These are phyloP conservation scores for Datnioides undecimradiatus DNA, from an alignment of 2,113 vertebrate genomes.

Conservation along the genomic window DNA sequence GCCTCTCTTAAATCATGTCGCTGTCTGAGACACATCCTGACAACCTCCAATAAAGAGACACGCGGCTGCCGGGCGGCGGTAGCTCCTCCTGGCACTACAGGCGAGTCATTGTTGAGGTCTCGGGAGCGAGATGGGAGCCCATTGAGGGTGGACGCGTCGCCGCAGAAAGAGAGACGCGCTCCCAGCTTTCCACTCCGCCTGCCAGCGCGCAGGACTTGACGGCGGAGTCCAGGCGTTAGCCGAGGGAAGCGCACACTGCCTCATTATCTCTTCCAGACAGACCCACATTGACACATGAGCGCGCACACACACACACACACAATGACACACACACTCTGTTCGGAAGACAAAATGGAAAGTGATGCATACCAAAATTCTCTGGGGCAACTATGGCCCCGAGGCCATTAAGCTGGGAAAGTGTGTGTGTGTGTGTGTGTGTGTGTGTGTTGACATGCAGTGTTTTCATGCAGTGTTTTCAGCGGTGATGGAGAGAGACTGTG, in stretches of 20 bases:
- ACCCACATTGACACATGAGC: slow-evolving; percentile 34
- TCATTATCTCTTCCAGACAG: slow-evolving; percentile 62
- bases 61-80: neutral
- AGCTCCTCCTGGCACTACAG: slow-evolving; percentile 8
- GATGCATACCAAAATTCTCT: slow-evolving; percentile 45
- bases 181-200: slow-evolving; percentile 45
- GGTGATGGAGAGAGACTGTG: neutral
- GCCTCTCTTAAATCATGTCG: slow-evolving; percentile 22
- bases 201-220: slow-evolving; percentile 32
- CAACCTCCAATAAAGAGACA: slow-evolving; percentile 21
- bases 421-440: neutral
- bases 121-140: neutral
- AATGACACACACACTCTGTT: slow-evolving; percentile 11
- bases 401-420: slow-evolving; percentile 26
- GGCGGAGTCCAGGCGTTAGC: slow-evolving; percentile 46
- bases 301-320: slow-evolving; percentile 1
- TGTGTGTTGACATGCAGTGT: neutral
- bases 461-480: neutral
- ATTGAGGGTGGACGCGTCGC: neutral
- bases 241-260: slow-evolving; percentile 51
- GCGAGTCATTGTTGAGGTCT: slow-evolving; percentile 17
- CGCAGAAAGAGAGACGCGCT: slow-evolving; percentile 18
- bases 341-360: slow-evolving; percentile 45
- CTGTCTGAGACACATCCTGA: slow-evolving; percentile 35
- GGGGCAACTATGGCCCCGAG: slow-evolving; percentile 27